Percentiles rank a stretch among this genome's conserved stretches.
phyloP scores from a whole-genome alignment of 2,888 invertebrate genomes.

The Ormyrus labotus region DNA sequence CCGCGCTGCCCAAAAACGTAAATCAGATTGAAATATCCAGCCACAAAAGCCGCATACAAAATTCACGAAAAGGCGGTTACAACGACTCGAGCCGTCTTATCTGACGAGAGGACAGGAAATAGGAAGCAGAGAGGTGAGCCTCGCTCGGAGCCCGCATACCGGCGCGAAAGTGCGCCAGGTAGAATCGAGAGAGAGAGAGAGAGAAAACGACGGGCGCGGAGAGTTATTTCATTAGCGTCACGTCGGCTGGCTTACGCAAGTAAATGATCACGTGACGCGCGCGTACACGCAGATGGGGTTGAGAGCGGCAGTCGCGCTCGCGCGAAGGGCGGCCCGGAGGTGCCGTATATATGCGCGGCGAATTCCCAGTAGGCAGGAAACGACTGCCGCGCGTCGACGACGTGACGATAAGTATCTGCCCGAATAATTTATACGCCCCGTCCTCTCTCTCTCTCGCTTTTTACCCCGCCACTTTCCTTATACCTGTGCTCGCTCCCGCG shows the following conservation, averaged over 20 bases:
- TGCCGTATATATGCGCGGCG: slow-evolving; percentile 4
- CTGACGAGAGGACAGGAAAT: too few species aligned
- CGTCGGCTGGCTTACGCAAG: slow-evolving; percentile 30
- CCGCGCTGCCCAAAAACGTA: too few species aligned
- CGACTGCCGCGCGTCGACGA: slow-evolving; percentile 34
- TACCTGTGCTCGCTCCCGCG: too few species aligned
- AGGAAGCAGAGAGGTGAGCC: too few species aligned
- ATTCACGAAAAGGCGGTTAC: too few species aligned
- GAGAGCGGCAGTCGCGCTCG: background rate
- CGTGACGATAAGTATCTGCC: slow-evolving; percentile 46
- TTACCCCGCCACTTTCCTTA: too few species aligned
- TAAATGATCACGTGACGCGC: slow-evolving; percentile 24
- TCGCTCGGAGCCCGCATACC: too few species aligned
- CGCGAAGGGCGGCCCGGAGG: slow-evolving; percentile 41
- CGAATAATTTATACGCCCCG: slow-evolving; percentile 36
- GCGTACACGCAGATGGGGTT: background rate
- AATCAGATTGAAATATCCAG: too few species aligned
- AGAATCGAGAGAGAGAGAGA: background rate
- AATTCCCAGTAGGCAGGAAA: slow-evolving; percentile 45
- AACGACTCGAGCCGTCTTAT: too few species aligned
- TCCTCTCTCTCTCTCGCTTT: background rate
- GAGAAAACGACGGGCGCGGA: slow-evolving; percentile 19
- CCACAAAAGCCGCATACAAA: too few species aligned
- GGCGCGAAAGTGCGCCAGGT: too few species aligned
- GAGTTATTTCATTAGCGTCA: slow-evolving; percentile 41